Percentiles rank a stretch among this genome's conserved stretches.
Conservation (phyloP, 2,888 invertebrate species). For the Mythimna ferrago region DNA sequence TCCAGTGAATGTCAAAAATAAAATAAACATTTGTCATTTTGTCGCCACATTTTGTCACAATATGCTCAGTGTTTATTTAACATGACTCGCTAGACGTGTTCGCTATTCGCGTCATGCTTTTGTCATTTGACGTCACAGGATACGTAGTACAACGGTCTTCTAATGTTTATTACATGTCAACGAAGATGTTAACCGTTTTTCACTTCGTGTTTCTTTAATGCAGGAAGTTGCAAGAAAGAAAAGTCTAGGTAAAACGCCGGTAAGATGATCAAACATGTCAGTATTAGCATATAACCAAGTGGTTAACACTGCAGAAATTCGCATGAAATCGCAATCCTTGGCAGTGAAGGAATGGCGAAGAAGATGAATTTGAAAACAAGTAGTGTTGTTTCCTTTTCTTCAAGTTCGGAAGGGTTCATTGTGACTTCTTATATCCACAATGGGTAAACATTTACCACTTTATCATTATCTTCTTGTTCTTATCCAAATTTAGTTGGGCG, state of each 20-base stretch:
- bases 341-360: no score
- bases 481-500: background rate
- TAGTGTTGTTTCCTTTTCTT: background rate
- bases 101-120: slow-evolving; percentile 21
- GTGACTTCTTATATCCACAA: background rate
- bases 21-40: slow-evolving; percentile 15
- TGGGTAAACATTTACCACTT: background rate
- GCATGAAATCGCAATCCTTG: no score
- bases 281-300: no score
- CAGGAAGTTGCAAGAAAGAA: background rate
- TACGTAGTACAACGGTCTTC: slow-evolving; percentile 18
- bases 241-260: background rate
- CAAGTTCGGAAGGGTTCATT: background rate
- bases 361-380: background rate
- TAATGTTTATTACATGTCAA: background rate
- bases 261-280: no score
- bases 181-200: background rate
- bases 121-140: slow-evolving; percentile 43
- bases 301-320: no score
- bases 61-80: slow-evolving; percentile 34
- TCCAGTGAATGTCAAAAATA: slow-evolving; percentile 23
- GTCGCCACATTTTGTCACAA: slow-evolving; percentile 31
- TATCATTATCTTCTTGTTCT: background rate
- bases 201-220: background rate
- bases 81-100: slow-evolving; percentile 14